Conservation (phyloP, 2,888 invertebrate genomes). For the Mythimna impura region DNA sequence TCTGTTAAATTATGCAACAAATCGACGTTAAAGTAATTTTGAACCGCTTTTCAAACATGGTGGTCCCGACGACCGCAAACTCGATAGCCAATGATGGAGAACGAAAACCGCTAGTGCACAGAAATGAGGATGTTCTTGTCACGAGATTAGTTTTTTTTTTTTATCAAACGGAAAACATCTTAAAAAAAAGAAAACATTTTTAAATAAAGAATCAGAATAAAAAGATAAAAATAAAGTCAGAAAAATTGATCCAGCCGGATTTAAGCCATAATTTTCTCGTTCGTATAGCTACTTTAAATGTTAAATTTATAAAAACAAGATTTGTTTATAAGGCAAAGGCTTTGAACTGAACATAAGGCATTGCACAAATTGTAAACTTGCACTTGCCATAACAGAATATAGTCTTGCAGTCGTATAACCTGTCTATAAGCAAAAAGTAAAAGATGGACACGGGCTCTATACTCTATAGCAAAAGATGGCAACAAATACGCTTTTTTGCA, state of each 20-base stretch:
- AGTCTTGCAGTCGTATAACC: slow-evolving; percentile 54
- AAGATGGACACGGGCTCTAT: slow-evolving; percentile 31
- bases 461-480: slow-evolving; percentile 36
- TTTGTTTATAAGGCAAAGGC: slow-evolving; percentile 57
- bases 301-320: slow-evolving; percentile 53
- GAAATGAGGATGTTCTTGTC: slow-evolving; percentile 55
- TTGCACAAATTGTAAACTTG: slow-evolving; percentile 50
- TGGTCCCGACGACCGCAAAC: slow-evolving; percentile 74
- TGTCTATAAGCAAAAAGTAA: slow-evolving; percentile 56
- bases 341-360: slow-evolving; percentile 38
- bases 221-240: slow-evolving; percentile 4
- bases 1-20: slow-evolving; percentile 65
- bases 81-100: slow-evolving; percentile 73
- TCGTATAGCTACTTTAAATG: slow-evolving; percentile 37
- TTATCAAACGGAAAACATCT: slow-evolving; percentile 31
- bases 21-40: slow-evolving; percentile 66
- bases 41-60: slow-evolving; percentile 69
- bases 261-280: slow-evolving; percentile 6
- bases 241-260: slow-evolving; percentile 21
- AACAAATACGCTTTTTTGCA: slow-evolving; percentile 49
- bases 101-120: slow-evolving; percentile 72
- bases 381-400: slow-evolving; percentile 53
- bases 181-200: slow-evolving; percentile 24
- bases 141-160: slow-evolving; percentile 33
- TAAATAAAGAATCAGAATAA: slow-evolving; percentile 24